Base-by-base conservation (phyloP, 2,797 vertebrate species). In the Enteromius afrohamiltoni region DNA sequence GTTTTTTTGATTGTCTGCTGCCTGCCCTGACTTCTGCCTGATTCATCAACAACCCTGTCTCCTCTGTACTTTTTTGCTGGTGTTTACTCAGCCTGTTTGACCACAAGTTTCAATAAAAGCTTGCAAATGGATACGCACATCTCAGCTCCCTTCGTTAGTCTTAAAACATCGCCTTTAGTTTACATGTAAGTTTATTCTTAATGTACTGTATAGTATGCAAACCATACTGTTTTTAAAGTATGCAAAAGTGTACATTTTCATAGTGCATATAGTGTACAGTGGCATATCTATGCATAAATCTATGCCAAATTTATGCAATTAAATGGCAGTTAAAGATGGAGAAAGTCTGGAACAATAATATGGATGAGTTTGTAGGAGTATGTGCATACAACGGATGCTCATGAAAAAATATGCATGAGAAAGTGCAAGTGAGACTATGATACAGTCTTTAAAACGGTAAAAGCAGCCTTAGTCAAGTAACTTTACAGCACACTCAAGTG, bases 381-480 rank as follows among this genome's bases (percentile, higher is more conserved):
- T 19, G 4, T 26, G n/a, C 21, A 34, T 51, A 53, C 8, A 19
- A 42, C 23, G 40, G 34, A 31, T 60, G 11, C 58, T 26, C 29
- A 23, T 42, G 17, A 60, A 55, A 6, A 60, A 53, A 58, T 14
- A 29, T 80, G 51, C 67, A 45, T 71, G 23, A 80, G 17, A 70
- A 9, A 68, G 29, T 10, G 1, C 47, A 40, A 69, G 34, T 9
- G 10, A 80, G 55, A 60, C 10, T 81, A 34, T 34, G 8, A 71
- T 16, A n/a, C 1, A 0, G 19, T 11, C 40, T 62, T 71, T 45
- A 60, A 68, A 70, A 80, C 40, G 67, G 6, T 13, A 58, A 64
- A 60, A 53, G 11, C 40, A 64, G 40, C 26, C 42, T 73, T 14
- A 29, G 16, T 29, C 23, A 9, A 70, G 45, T 31, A 37, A 51